These are phyloP conservation scores for Morpho helenor DNA, from an alignment of 2,888 invertebrate genomes.

Conservation along the genomic window DNA sequence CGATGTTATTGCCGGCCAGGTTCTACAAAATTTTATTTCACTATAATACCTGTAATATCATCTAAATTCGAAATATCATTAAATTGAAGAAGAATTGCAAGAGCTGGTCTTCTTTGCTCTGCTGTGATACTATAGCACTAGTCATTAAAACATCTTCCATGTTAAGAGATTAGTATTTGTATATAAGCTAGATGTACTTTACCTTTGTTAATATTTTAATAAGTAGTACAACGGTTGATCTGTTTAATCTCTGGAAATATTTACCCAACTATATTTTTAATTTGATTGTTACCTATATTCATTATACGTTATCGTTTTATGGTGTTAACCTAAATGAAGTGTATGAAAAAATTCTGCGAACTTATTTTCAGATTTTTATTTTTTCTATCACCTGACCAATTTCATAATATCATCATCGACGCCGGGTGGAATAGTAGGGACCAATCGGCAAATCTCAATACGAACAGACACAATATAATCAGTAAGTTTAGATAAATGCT, in stretches of 20 bases:
- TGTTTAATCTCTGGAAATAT: conserved; percentile 55
- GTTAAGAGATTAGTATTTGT: conserved; percentile 73
- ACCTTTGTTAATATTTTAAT: conserved; percentile 73
- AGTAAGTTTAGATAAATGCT: conserved; percentile 65
- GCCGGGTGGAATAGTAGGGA: conserved; percentile 62
- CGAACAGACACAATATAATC: conserved; percentile 52
- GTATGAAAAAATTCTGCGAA: conserved; percentile 77
- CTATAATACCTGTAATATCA: too few species aligned
- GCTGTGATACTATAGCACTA: conserved; percentile 76
- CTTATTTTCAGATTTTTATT: conserved; percentile 79
- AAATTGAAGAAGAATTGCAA: conserved; percentile 38
- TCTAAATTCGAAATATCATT: background rate
- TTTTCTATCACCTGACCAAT: conserved; percentile 74
- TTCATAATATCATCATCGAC: conserved; percentile 58
- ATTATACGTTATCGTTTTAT: conserved; percentile 65
- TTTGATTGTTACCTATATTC: conserved; percentile 64
- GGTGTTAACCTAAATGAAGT: conserved; percentile 64
- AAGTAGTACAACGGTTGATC: conserved; percentile 61
- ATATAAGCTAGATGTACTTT: conserved; percentile 52
- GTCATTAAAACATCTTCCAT: conserved; percentile 70
- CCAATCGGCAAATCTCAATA: conserved; percentile 56
- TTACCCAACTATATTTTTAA: conserved; percentile 54
- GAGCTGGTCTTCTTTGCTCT: conserved; percentile 61
- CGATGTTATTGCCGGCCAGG: background rate
- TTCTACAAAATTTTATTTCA: too few species aligned